Conservation (phyloP, 2,888 invertebrate genomes). For the Nomada flava region DNA sequence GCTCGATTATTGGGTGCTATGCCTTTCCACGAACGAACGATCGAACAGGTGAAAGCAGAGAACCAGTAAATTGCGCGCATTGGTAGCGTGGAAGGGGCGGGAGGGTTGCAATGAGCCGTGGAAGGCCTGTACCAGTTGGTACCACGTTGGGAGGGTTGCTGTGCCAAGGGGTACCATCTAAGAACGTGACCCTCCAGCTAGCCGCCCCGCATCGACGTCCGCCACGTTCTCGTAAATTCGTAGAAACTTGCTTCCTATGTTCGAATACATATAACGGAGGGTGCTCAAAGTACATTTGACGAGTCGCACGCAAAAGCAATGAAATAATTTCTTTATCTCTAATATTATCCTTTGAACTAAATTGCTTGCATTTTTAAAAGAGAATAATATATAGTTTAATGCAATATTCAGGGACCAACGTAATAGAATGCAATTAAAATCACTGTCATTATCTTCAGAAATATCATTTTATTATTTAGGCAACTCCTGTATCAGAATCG, state of each 20-base stretch:
- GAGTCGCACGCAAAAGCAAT: too few relatives aligned
- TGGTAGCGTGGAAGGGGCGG: slow-evolving; percentile 29
- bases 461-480: too few relatives aligned
- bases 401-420: too few relatives aligned
- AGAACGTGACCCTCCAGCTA: slow-evolving; percentile 61
- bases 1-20: slow-evolving; percentile 37
- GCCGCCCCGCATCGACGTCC: slow-evolving; percentile 32
- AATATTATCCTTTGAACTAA: too few relatives aligned
- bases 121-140: slow-evolving; percentile 76
- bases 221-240: slow-evolving; percentile 36
- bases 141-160: slow-evolving; percentile 76
- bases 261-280: not conserved
- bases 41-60: slow-evolving; percentile 69
- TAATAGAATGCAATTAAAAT: too few relatives aligned
- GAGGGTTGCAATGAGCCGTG: slow-evolving; percentile 58
- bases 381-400: too few relatives aligned
- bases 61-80: slow-evolving; percentile 66
- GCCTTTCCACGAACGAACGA: slow-evolving; percentile 55
- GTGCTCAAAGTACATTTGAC: too few relatives aligned
- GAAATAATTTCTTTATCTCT: too few relatives aligned
- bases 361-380: too few relatives aligned
- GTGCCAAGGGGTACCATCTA: slow-evolving; percentile 80
- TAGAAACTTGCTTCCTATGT: slow-evolving; percentile 38
- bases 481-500: not conserved
- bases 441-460: too few relatives aligned